Evolutionary conservation across 2,888 invertebrate species (phyloP).

Genomic region (Deilephila porcellus): DNA sequence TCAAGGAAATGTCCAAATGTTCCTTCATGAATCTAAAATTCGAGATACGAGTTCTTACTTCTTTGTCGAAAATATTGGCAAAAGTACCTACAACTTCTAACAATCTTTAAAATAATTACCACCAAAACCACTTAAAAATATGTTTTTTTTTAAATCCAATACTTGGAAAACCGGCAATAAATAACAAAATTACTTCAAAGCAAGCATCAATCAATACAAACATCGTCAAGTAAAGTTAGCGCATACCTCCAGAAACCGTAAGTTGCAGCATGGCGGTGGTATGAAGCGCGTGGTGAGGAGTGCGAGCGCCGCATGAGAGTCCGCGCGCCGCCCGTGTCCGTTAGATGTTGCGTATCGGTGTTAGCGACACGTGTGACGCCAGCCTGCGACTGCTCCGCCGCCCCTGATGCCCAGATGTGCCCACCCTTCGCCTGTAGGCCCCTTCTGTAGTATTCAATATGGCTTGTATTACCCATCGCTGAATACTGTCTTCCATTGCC

Average conservation of each 20-base stretch:
- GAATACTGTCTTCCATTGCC: background rate
- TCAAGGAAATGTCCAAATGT: too few relatives aligned
- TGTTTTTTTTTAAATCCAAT: too few relatives aligned
- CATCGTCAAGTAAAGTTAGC: background rate
- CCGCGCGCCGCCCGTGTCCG: conserved; percentile 68
- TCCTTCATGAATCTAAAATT: too few relatives aligned
- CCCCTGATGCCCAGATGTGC: conserved; percentile 62
- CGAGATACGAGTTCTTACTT: too few relatives aligned
- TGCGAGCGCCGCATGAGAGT: conserved; percentile 39
- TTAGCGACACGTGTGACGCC: conserved; percentile 72
- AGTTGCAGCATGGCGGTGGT: background rate
- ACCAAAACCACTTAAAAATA: too few relatives aligned
- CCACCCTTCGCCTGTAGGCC: conserved; percentile 32
- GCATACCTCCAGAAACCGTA: conserved; percentile 24
- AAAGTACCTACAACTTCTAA: too few relatives aligned
- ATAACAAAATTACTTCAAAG: background rate
- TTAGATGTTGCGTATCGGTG: conserved; percentile 82
- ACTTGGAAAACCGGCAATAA: too few relatives aligned
- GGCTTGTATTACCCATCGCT: background rate
- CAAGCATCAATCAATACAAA: background rate
- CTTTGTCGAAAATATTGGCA: too few relatives aligned
- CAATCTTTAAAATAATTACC: too few relatives aligned
- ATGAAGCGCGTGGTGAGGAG: conserved; percentile 27
- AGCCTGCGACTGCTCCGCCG: conserved; percentile 66
- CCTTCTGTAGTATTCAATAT: background rate